Evolutionary conservation across 2,113 vertebrate genomes (phyloP), one percentile per base, ranked within the genome.

Genomic region (Myocastor coypus): DNA sequence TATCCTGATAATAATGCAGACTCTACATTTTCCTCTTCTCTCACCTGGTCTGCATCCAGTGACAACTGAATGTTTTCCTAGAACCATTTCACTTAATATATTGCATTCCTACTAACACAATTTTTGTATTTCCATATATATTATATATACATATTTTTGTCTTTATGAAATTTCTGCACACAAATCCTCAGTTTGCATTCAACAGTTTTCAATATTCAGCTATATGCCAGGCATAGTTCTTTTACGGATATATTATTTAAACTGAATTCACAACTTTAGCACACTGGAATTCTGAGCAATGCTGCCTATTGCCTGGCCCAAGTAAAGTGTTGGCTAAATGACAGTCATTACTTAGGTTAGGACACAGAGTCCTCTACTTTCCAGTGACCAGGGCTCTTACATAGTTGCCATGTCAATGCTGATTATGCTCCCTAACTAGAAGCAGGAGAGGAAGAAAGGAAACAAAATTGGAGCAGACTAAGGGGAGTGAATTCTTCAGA

Each of bases 231-330:
- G 32, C 16, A 13, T 46, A 34, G 30, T 87, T 66, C 59, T 88
- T 78, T 57, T 50, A 34, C 9, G 19, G 14, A 46, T 0, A 2
- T 82, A 2, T 78, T 50, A 46, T 8, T 81, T 52, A 77, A 64
- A 13, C 4, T 7, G 32, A 26, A 24, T 78, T 32, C 37, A 59
- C 52, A 69, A 19, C 50, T 64, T 69, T 16, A 37, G 17, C 59
- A 37, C 0, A 28, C 20, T 69, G 20, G 19, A 11, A 32, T 92
- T 78, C 61, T 32, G 64, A 73, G 22, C 13, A 37, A 10, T 57
- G 28, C 34, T 0, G 0, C n/a, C 64, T 0, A 0, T 50, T 0
- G 0, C 37, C 34, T 7, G 55, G 61, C 55, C 4, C 5, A 13
- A 46, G 91, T 32, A 28, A 55, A 71, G 34, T 71, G 34, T 3